phyloP scores from a whole-genome alignment of 2,113 vertebrate genomes.

The Anser brachyrhynchus region DNA sequence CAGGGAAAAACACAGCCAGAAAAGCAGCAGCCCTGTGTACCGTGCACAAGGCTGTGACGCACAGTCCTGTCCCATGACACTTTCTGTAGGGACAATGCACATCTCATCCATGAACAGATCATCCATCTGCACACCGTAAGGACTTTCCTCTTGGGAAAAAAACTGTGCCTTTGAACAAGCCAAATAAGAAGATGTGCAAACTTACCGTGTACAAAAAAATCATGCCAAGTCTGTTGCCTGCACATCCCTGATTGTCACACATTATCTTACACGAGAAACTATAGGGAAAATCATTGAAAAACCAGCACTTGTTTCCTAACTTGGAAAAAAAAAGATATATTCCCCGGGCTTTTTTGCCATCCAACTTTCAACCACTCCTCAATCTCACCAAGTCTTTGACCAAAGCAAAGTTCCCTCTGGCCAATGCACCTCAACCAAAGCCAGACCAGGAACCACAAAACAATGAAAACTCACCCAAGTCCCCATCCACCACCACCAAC shows the following conservation, averaged over 20 bases:
- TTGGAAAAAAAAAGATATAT: neutral
- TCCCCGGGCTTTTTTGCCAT: neutral
- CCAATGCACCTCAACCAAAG: neutral
- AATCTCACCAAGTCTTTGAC: neutral
- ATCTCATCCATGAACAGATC: neutral
- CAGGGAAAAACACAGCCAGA: neutral
- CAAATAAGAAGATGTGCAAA: neutral
- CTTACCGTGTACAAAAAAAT: fast-evolving
- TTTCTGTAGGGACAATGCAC: neutral
- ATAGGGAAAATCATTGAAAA: neutral
- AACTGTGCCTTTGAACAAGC: neutral
- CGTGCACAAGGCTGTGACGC: neutral
- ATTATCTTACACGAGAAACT: neutral
- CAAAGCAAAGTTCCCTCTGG: neutral
- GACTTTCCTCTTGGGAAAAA: neutral
- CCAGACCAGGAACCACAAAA: neutral
- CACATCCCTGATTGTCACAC: neutral
- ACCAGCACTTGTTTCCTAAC: neutral
- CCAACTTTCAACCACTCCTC: neutral
- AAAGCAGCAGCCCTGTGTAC: neutral
- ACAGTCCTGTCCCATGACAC: neutral
- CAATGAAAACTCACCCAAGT: neutral
- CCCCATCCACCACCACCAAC: neutral
- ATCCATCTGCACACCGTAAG: neutral
- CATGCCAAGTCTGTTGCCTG: neutral